These are phyloP conservation scores for Clusia tigrina DNA, from an alignment of 2,888 invertebrate genomes.

Conservation along the genomic window DNA sequence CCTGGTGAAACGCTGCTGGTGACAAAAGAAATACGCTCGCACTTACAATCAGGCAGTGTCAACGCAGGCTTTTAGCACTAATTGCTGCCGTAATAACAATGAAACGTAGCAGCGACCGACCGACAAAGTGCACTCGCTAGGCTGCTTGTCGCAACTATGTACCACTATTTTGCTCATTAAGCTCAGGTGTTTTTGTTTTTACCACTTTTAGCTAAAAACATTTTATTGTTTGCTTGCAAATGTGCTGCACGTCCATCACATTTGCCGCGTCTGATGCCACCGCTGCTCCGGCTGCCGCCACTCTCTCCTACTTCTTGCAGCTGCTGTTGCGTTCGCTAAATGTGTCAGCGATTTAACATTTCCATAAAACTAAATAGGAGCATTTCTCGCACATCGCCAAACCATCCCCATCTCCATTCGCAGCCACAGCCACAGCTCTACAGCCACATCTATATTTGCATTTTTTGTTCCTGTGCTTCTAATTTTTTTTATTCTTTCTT, in stretches of 20 bases:
- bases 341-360: not conserved
- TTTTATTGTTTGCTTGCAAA: not conserved
- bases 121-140: not conserved
- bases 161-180: not conserved
- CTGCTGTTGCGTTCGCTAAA: not conserved
- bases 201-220: not conserved
- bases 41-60: not conserved
- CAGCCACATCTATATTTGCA: not conserved
- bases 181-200: not conserved
- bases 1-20: no score
- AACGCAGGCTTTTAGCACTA: not conserved
- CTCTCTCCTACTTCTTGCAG: no score
- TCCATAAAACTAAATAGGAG: not conserved
- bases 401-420: not conserved
- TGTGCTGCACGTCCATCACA: not conserved
- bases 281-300: not conserved
- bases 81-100: slow-evolving; percentile 1
- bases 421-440: not conserved
- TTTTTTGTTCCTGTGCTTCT: not conserved
- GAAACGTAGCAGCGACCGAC: not conserved
- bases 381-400: no score
- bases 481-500: not conserved
- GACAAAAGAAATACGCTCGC: no score
- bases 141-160: not conserved
- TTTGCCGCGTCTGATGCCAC: not conserved